phyloP scores from a whole-genome alignment of 2,797 vertebrate species.

The Clarias pachynema region DNA sequence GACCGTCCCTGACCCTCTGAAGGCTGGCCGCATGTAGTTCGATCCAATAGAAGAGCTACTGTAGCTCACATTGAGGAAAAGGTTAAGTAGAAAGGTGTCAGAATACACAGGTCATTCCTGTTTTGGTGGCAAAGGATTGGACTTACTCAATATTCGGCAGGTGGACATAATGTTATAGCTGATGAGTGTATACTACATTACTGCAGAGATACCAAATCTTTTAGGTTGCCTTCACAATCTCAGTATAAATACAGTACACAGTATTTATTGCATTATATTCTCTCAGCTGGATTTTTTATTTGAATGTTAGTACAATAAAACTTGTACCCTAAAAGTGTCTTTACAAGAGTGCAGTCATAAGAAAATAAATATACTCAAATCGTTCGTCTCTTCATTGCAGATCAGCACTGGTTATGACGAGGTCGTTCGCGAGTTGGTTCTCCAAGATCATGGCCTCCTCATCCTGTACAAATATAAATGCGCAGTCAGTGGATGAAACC shows the following conservation, averaged over 20 bases:
- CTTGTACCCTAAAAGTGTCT: neutral
- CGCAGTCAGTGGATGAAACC: neutral
- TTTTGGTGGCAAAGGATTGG: too few species aligned
- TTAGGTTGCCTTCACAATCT: neutral
- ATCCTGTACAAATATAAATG: slow-evolving; percentile 53
- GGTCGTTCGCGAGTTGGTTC: slow-evolving; percentile 58
- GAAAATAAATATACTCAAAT: neutral
- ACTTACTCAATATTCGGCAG: too few species aligned
- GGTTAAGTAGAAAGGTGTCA: too few species aligned
- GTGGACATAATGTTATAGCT: too few species aligned
- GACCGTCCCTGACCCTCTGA: too few species aligned
- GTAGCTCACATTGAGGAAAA: too few species aligned
- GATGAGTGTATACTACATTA: too few species aligned
- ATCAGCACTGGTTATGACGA: slow-evolving; percentile 68
- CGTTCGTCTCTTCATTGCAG: slow-evolving; percentile 51
- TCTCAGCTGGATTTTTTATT: neutral
- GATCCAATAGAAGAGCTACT: too few species aligned
- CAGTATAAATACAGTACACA: neutral
- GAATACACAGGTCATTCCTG: too few species aligned
- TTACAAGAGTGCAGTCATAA: slow-evolving; percentile 4
- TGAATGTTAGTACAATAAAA: slow-evolving; percentile 10
- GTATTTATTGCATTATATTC: neutral
- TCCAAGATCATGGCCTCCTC: slow-evolving; percentile 59
- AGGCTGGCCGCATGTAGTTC: too few species aligned
- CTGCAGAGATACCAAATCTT: neutral